Evolutionary conservation across 1,140 invertebrate species (phyloP), one percentile per base, ranked within the genome.

Genomic region (Thaumatotibia leucotreta): DNA sequence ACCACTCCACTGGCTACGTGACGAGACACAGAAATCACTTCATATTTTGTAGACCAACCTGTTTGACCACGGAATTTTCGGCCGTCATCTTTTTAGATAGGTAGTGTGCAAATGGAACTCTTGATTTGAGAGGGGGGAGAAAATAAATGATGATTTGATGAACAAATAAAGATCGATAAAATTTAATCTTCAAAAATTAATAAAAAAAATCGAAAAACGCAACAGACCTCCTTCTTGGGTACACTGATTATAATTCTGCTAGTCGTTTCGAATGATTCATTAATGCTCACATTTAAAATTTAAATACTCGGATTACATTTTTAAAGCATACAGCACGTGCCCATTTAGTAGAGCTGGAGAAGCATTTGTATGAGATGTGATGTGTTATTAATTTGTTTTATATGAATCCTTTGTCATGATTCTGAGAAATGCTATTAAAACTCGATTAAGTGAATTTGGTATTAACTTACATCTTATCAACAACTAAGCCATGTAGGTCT

Each of bases 1-100:
- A 80, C 67, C 68, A 29, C 63, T 32, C 52, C 63, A 66, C 54
- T 54, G n/a, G 10, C 64, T 77, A 82, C 83, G 83, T 85, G 83
- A 77, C 76, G 61, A 35, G 33, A 68, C 68, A 66, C 58, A 54
- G 58, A 76, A 85, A 83, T 82, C 54, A 66, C 66, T 73, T 63
- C 73, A 77, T 75, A 68, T 77, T n/a, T 66, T 58, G 64, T 54
- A 64, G 39, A 35, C 1, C 33, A 35, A 35, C 33, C 10, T 35
- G 11, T 45, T 45, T 45, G 39, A 45, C 4, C 14, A 14, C 14
- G 14, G 39, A 6, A 17, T 45, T 20, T 45, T 45, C 2, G 14
- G n/a, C 14, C 4, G 14, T 20, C 9, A 8, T 20, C 17, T 45
- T 45, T 4, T 8, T 45, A 3, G n/a, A n/a, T n/a, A n/a, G n/a